These are phyloP conservation scores for Pterocles orientalis DNA, from an alignment of 2,113 vertebrate species.

Conservation along the genomic window DNA sequence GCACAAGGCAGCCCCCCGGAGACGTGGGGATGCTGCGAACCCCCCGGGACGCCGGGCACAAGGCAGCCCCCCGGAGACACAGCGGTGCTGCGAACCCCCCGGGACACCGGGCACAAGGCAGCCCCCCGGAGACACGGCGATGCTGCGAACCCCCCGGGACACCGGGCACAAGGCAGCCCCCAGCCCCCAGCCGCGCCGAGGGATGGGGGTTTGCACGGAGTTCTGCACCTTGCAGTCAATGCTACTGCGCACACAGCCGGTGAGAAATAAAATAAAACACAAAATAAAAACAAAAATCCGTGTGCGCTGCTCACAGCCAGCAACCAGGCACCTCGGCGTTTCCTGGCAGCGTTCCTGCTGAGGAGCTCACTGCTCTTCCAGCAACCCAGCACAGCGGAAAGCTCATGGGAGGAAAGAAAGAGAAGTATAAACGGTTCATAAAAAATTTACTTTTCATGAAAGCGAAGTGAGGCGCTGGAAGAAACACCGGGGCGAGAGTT, in stretches of 20 bases:
- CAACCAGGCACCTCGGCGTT: not conserved
- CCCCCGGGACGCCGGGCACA: too few species aligned
- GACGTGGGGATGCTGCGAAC: too few species aligned
- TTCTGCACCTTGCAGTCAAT: not conserved
- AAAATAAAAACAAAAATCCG: rapidly evolving
- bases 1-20: too few species aligned
- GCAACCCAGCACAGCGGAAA: not conserved
- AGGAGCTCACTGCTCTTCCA: not conserved
- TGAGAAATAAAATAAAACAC: not conserved
- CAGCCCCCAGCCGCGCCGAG: too few species aligned
- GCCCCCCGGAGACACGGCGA: too few species aligned
- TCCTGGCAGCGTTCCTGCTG: not conserved
- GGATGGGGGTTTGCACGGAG: not conserved
- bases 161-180: too few species aligned
- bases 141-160: too few species aligned
- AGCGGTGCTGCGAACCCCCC: too few species aligned
- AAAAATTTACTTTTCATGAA: slow-evolving; percentile 33
- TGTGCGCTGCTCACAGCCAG: not conserved
- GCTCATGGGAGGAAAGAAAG: not conserved
- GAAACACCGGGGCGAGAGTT: not conserved
- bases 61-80: too few species aligned
- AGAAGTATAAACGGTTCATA: slow-evolving; percentile 16
- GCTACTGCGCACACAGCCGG: rapidly evolving
- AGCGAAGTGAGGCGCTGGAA: not conserved
- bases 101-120: too few species aligned